These are phyloP conservation scores for Colletes collaris DNA, from an alignment of 2,888 invertebrate genomes.

Conservation along the genomic window DNA sequence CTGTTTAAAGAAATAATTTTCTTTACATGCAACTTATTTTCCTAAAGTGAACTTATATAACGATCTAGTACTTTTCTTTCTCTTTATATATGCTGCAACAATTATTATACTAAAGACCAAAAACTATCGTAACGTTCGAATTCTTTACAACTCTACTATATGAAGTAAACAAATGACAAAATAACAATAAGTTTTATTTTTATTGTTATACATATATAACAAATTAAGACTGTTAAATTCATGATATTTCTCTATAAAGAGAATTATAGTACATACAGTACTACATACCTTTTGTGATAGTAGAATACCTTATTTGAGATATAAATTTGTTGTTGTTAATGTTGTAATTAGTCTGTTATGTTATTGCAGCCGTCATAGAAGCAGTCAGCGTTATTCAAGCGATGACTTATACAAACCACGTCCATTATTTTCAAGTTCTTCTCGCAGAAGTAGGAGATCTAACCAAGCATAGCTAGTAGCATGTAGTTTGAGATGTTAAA, in stretches of 20 bases:
- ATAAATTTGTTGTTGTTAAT: constrained; percentile 8
- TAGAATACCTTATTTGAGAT: constrained; percentile 4
- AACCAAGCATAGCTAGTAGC: constrained; percentile 79
- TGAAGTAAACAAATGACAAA: too few relatives aligned
- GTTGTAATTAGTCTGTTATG: constrained; percentile 42
- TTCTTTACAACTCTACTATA: too few relatives aligned
- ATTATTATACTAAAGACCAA: too few relatives aligned
- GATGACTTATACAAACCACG: constrained; percentile 90
- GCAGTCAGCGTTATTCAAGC: constrained; percentile 86
- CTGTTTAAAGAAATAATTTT: too few relatives aligned
- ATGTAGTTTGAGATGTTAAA: constrained; percentile 66
- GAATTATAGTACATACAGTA: constrained; percentile 4
- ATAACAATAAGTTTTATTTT: too few relatives aligned
- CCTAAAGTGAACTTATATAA: too few relatives aligned
- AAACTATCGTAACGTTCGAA: too few relatives aligned
- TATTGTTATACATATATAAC: constrained; percentile 14
- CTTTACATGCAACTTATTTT: too few relatives aligned
- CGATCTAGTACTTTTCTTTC: too few relatives aligned
- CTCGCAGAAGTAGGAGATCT: constrained; percentile 84
- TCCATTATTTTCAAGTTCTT: constrained; percentile 84
- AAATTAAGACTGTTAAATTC: constrained; percentile 1
- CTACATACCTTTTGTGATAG: constrained; percentile 4
- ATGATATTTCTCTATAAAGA: neutral
- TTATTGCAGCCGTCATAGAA: constrained; percentile 77
- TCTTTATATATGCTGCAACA: too few relatives aligned